These are phyloP conservation scores for Pipistrellus pygmaeus DNA, from an alignment of 2,797 vertebrate species.

Conservation along the genomic window DNA sequence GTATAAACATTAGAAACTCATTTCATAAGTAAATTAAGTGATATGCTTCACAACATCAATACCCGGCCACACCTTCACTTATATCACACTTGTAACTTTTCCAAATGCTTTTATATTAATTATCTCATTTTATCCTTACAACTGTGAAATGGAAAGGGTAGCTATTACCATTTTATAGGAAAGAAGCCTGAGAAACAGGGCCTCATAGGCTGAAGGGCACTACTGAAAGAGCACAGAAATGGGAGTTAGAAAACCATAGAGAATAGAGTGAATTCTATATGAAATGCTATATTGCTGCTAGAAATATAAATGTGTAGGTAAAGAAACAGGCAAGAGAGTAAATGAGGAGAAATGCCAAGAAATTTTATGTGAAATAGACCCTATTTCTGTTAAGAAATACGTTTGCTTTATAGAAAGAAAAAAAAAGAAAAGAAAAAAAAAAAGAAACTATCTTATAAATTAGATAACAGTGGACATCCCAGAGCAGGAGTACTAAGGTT, in stretches of 20 bases:
- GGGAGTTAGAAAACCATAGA: neutral
- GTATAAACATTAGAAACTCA: neutral
- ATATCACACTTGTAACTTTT: conserved; percentile 31
- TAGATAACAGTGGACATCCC: neutral
- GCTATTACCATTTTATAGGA: conserved; percentile 29
- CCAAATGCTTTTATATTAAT: conserved; percentile 37
- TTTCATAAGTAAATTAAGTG: conserved; percentile 26
- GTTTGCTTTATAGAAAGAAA: neutral
- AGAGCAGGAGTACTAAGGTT: neutral
- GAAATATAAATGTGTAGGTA: neutral
- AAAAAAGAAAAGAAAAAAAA: neutral
- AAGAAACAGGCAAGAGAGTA: neutral
- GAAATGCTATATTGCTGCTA: neutral
- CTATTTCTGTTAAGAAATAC: conserved; percentile 37
- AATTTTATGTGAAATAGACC: neutral
- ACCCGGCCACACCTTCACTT: conserved; percentile 33
- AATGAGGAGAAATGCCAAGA: neutral
- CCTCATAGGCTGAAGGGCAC: neutral
- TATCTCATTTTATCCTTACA: conserved; percentile 46
- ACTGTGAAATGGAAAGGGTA: neutral
- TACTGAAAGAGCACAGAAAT: conserved; percentile 25
- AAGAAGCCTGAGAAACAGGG: conserved; percentile 41
- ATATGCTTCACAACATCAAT: neutral
- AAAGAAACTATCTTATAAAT: neutral
- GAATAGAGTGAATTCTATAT: neutral